Evolutionary conservation across 2,113 vertebrate species (phyloP), one percentile per base, ranked within the genome.

Genomic region (Corythoichthys intestinalis): DNA sequence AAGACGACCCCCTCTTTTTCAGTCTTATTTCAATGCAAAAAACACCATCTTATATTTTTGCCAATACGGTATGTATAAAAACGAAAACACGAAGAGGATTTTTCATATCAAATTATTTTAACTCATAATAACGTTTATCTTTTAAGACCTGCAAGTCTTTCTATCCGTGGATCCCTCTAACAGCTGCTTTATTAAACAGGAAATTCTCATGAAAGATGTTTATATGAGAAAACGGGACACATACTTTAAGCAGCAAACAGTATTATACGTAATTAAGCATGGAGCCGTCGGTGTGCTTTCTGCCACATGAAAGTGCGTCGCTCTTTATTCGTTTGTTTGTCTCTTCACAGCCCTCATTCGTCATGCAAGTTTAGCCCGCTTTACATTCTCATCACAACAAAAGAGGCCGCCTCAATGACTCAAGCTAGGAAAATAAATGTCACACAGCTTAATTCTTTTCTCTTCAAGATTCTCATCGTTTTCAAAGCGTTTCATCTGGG

Each of bases 361-460:
- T 37, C 34, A 38, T 7, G 56, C 56, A 34, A 28, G 56, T 58
- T 58, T 58, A 58, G 56, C 56, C 56, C 56, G 56, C 56, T 58
- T 58, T 58, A 12, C 34, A 58, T 58, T 37, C 56, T 58, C 56
- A 5, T 37, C 34, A 37, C 56, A 58, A 58, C 56, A 37, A 58
- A 58, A 58, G 56, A 6, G 56, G 34, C 34, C 5, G 34, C 34
- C 34, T 58, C 56, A 58, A 37, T 38, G 34, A 58, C 56, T 58
- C 56, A 37, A 58, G 56, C 12, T 37, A 37, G 34, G 35, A 58
- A 58, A 58, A 6, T 14, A 58, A 58, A 58, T 58, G 56, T 58
- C 56, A 58, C 5, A 58, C 56, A 58, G 56, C 56, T 37, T 37
- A 13, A 14, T 15, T 58, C 56, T 58, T 58, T 58, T 58, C 34